Evolutionary conservation across 1,140 invertebrate species (phyloP), one percentile per base, ranked within the genome.

Genomic region (Papilio dardanus): DNA sequence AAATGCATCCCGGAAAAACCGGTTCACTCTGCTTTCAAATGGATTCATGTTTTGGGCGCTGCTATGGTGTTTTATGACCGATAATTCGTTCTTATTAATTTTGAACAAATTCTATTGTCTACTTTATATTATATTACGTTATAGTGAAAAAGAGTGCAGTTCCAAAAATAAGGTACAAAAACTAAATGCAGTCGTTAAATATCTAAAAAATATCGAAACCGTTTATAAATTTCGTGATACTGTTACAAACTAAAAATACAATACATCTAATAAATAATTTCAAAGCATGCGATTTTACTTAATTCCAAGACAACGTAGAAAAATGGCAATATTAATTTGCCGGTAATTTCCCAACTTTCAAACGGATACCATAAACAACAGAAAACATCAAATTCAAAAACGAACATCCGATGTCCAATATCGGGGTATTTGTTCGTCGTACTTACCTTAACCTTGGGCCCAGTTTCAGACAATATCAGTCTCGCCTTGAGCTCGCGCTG

Each of bases 371-470:
- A 46, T 46, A 46, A 14, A 62, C 54, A 62, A 24, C 54, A 62
- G 3, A 28, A 62, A 30, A 28, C 54, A 10, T 58, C 54, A 58
- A 58, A 58, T 28, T 58, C 10, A 28, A 58, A 28, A 10, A 24
- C 21, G 30, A 66, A 66, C 65, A 33, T 31, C 65, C 65, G 37
- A 46, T 12, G 33, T 76, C 65, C 8, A 28, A 65, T 10, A 69
- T 58, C 33, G 50, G 68, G 14, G 31, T 50, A 3, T 65, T 46
- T 28, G n/a, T 40, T 65, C 14, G 46, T 62, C 46, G 37, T 65
- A 79, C 77, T 84, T 79, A 86, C 84, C 81, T 86, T 86, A 16
- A 54, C 78, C 46, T 74, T 78, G 8, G 79, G 74, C 31, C 75
- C 76, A 0, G 85, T 80, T 21, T 84, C 85, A 35, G 75, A n/a